Evolutionary conservation across 2,113 vertebrate genomes (phyloP).

Genomic region (Zapornia atra): DNA sequence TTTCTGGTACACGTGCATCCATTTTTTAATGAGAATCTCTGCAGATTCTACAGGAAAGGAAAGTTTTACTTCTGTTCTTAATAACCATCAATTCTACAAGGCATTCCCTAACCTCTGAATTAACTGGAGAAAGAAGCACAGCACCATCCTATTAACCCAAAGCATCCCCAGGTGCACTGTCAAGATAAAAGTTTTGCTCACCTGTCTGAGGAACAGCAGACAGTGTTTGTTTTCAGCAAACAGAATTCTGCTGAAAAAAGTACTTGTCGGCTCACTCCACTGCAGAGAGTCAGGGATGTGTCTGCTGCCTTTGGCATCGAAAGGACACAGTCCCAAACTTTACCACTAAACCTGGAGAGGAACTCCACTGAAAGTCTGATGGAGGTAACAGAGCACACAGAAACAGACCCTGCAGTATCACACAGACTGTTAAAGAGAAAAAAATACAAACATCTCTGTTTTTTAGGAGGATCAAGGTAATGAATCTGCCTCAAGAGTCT

Average conservation of each 20-base stretch:
- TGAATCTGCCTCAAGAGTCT: neutral
- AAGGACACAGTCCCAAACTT: neutral
- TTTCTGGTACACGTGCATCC: neutral
- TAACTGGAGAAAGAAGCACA: neutral
- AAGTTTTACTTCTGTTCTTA: neutral
- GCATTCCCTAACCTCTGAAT: neutral
- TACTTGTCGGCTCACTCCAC: neutral
- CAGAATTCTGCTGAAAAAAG: neutral
- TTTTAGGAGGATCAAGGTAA: neutral
- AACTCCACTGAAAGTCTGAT: neutral
- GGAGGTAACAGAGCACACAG: neutral
- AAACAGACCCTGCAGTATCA: neutral
- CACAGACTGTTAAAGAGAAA: neutral
- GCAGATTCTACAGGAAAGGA: neutral
- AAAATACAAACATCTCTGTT: neutral
- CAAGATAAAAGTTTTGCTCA: neutral
- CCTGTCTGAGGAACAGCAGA: neutral
- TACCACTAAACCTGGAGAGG: neutral
- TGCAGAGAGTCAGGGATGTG: neutral
- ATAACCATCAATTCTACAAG: neutral
- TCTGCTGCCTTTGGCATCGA: neutral
- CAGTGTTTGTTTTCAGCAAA: neutral
- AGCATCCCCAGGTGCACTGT: neutral
- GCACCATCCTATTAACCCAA: neutral
- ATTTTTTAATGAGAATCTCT: neutral